Base-by-base conservation (phyloP, 2,888 invertebrate species). In the Ptycholaimellus sp. region DNA sequence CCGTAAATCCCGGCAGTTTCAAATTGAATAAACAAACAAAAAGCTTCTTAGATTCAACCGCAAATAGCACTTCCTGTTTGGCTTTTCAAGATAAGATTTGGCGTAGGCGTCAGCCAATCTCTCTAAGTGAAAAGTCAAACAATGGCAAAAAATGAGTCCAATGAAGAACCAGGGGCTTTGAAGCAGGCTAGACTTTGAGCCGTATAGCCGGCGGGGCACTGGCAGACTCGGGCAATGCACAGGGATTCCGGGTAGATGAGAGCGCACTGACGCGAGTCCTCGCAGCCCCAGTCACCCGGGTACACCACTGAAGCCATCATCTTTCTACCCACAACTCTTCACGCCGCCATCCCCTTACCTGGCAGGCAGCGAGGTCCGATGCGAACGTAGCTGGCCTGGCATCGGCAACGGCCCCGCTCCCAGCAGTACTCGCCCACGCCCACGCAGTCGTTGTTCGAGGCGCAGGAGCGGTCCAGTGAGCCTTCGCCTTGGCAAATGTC, bases 351-450 rank as follows among this genome's bases (percentile, higher is more conserved):
- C 14, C 20, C 33, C 33, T 39, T 32, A 51, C 51, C 46, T 35
- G 50, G 47, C 41, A 46, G 43, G 41, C 52, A 52, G 33, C 43
- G 42, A 19, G 37, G 42, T 35, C 47, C 47, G 33, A 51, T 40
- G 31, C 48, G 46, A 33, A 51, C 49, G 40, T 44, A 43, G 22
- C 46, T 48, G 25, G 45, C 41, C 7, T 50, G 41, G 38, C 52
- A 52, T 45, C 50, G 46, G 42, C 52, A 52, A 32, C 44, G 38
- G 30, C 45, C 46, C 38, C 46, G 45, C 7, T 44, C 44, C 7
- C 44, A 47, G 40, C 53, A 53, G 41, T 44, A 53, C 36, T 53
- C 53, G 11, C 53, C 53, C n/a, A 41, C 39, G 3, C 53, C 53
- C 22, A 37, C 40, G 37, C 53, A 53, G 30, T 53, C 52, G 19